Base-by-base conservation (phyloP, 2,797 vertebrate species). In the Emys orbicularis region DNA sequence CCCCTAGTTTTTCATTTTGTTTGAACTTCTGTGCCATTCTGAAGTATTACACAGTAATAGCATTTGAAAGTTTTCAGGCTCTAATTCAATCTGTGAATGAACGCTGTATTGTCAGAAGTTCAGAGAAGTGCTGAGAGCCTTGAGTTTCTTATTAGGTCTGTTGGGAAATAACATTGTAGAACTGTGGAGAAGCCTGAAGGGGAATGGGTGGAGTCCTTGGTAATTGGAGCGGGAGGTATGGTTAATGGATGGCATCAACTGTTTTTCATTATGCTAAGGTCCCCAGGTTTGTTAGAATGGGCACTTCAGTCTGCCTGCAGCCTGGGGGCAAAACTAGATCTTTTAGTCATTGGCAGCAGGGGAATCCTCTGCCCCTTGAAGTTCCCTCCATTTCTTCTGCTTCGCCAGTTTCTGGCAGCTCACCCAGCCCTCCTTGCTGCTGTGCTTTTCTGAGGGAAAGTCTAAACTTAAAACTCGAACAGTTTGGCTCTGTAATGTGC, bases 41-140 rank as follows among this genome's bases (percentile, higher is more conserved):
- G 92, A 89, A 0, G 79, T 90, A 92, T 96, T 94, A 41, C 92
- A 83, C 74, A 84, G 91, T 92, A 92, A 0, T 83, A 50, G 88
- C 27, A 72, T 1, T 0, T 79, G 85, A 83, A 83, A 76, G 57
- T 37, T 8, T 18, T 0, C 8, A 56, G 83, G 47, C 89, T 90
- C 77, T 61, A 41, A 37, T 90, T 76, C 1, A 12, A 37, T 91
- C 91, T 94, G 94, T 89, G 86, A 83, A 79, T 6, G 72, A 5
- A 2, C 13, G 86, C 57, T 0, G 0, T 37, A 44, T 37, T 5
- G 12, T 2, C 11, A 1, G 76, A 53, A 5, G 85, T 29, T 56
- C 83, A 82, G 90, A 88, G 90, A 65, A 65, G 61, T 0, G 37
- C 68, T 72, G 0, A 49, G 91, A 86, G 88, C 93, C 86, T 0